Percentiles rank a stretch among this genome's conserved stretches.
Conservation (phyloP, 2,113 vertebrate species). For the Platichthys flesus region DNA sequence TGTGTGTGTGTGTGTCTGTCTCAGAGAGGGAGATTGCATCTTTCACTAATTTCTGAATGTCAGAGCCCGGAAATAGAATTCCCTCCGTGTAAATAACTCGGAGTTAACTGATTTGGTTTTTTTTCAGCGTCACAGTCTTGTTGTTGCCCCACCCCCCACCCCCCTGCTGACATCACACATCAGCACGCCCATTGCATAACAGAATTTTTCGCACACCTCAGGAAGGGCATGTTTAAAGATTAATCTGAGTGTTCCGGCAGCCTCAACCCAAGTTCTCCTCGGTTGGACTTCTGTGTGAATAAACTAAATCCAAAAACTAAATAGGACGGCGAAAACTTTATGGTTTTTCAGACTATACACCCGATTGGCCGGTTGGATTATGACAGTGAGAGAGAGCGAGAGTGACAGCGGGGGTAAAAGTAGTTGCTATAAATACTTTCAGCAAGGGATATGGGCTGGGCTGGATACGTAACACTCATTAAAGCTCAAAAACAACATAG, state of each 20-base stretch:
- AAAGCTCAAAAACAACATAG: slow-evolving; percentile 20
- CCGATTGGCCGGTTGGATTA: not conserved
- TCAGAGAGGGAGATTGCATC: not conserved
- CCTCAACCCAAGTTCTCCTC: slow-evolving; percentile 19
- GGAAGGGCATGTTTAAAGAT: slow-evolving; percentile 39
- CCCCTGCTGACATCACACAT: slow-evolving; percentile 23
- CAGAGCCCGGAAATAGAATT: slow-evolving; percentile 14
- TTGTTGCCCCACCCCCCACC: not conserved
- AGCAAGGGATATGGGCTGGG: not conserved
- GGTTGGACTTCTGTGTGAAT: not conserved
- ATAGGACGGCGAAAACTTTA: not conserved
- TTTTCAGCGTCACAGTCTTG: not conserved
- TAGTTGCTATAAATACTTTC: slow-evolving; percentile 14
- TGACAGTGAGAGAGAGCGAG: not conserved
- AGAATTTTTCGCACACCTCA: slow-evolving; percentile 27
- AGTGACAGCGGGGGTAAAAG: not conserved
- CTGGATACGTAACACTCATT: slow-evolving; percentile 1
- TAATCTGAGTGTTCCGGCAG: slow-evolving; percentile 23
- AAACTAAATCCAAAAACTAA: not conserved
- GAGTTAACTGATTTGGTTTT: not conserved
- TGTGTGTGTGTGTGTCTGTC: slow-evolving; percentile 24
- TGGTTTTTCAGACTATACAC: not conserved
- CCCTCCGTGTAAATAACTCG: slow-evolving; percentile 32
- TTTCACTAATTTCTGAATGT: slow-evolving; percentile 26
- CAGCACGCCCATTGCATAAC: slow-evolving; percentile 31